These are phyloP conservation scores for Enteromius radiatus DNA, from an alignment of 2,797 vertebrate species.

Conservation along the genomic window DNA sequence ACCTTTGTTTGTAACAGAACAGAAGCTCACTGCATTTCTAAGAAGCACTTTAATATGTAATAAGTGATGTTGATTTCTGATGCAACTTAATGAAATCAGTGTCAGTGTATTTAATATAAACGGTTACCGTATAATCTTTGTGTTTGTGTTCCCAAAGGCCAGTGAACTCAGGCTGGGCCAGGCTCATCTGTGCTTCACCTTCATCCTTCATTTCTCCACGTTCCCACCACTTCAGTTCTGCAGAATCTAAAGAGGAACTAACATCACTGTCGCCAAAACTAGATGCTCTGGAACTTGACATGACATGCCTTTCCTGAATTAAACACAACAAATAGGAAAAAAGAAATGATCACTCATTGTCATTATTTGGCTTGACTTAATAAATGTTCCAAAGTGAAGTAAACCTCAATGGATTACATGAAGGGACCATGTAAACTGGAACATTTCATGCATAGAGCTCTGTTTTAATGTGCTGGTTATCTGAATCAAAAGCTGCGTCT, in stretches of 20 bases:
- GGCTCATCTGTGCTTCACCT: constrained; percentile 59
- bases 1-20: neutral
- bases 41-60: neutral
- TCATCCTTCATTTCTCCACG: constrained; percentile 33
- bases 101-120: constrained; percentile 5
- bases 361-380: no score
- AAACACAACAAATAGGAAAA: constrained; percentile 12
- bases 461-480: no score
- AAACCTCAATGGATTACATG: no score
- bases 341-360: neutral
- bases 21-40: neutral
- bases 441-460: no score
- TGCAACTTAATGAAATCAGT: neutral
- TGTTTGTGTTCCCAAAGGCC: constrained; percentile 82
- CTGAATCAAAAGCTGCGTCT: no score
- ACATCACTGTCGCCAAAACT: constrained; percentile 23
- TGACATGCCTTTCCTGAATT: constrained; percentile 19
- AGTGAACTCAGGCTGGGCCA: constrained; percentile 83
- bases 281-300: constrained; percentile 2
- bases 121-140: constrained; percentile 63
- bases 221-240: constrained; percentile 60
- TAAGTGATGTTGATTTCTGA: neutral
- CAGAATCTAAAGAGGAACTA: constrained; percentile 60
- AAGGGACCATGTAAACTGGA: no score
- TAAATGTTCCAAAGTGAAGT: no score